phyloP scores from a whole-genome alignment of 2,888 invertebrate genomes.

The Lobophora halterata region DNA sequence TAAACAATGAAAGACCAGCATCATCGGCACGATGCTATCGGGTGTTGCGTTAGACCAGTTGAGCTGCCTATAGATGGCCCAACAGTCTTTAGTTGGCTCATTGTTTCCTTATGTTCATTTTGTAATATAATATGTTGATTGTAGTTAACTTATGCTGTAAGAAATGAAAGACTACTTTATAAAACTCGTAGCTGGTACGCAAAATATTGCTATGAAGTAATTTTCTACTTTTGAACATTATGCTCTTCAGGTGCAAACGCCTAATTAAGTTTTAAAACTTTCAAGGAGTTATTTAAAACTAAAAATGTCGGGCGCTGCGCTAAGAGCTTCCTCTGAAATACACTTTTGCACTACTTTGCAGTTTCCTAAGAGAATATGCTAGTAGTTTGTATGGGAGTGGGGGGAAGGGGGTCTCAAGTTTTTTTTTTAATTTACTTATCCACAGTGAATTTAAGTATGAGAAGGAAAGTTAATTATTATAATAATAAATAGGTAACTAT shows the following conservation, averaged over 20 bases:
- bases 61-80: too few relatives aligned
- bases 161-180: background rate
- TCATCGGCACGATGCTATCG: too few relatives aligned
- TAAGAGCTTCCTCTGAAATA: conserved; percentile 25
- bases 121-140: too few relatives aligned
- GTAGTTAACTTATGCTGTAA: too few relatives aligned
- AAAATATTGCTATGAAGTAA: conserved; percentile 1
- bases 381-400: too few relatives aligned
- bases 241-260: conserved; percentile 22
- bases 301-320: conserved; percentile 12
- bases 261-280: conserved; percentile 26
- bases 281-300: conserved; percentile 24
- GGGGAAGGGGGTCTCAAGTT: background rate
- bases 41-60: too few relatives aligned
- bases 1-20: too few relatives aligned
- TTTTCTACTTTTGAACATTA: conserved; percentile 9
- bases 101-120: too few relatives aligned
- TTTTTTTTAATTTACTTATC: background rate
- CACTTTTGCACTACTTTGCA: conserved; percentile 15
- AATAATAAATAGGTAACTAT: too few relatives aligned
- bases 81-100: too few relatives aligned
- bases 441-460: too few relatives aligned
- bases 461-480: too few relatives aligned
- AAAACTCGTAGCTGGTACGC: background rate
- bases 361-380: background rate